Evolutionary conservation across 2,888 invertebrate species (phyloP), one percentile per base, ranked within the genome.

Genomic region (Stenodera caucasica): DNA sequence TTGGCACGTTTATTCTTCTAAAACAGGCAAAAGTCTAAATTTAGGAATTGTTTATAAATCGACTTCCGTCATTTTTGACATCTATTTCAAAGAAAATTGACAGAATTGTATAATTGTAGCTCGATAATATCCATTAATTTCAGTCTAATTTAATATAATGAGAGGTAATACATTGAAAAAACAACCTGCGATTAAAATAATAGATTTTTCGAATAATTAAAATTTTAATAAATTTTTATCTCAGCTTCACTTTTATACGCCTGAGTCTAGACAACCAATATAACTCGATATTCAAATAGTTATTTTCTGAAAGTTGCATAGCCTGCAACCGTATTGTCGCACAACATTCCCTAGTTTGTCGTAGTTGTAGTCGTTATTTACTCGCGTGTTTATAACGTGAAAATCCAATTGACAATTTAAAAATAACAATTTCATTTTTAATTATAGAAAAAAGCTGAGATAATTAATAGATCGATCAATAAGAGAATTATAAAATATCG

Each of bases 371-470:
- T 69, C 73, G 72, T 74, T 75, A 76, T 75, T 75, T 75, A 72
- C 74, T 75, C 65, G 76, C 74, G 75, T 76, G 76, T 76, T 76
- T 76, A 75, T 76, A 74, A 73, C 71, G 73, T 71, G 74, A 74
- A 76, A 69, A 71, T 70, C 61, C 67, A 57, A 70, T 74, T 74
- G 74, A 75, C 74, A 74, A 74, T 67, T 65, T 23, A 53, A 57
- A 57, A 57, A 51, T 51, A 51, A 37, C 57, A 51, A 21, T 33
- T 15, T 8, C 12, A 53, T 21, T 30, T 33, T 53, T 53, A 53
- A 21, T 15, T 7, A 2, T 21, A 21, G 2, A 21, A 21, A 9
- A 12, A 21, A 45, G 2, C 2, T 11, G 18, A 21, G 12, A 18
- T 21, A 0, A 21, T 45, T 21, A 45, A 45, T 21, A 2, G 8